Percentiles rank a stretch among this genome's conserved stretches.
Conservation (phyloP, 1,140 invertebrate species). For the Yoshiicerus persimilis region DNA sequence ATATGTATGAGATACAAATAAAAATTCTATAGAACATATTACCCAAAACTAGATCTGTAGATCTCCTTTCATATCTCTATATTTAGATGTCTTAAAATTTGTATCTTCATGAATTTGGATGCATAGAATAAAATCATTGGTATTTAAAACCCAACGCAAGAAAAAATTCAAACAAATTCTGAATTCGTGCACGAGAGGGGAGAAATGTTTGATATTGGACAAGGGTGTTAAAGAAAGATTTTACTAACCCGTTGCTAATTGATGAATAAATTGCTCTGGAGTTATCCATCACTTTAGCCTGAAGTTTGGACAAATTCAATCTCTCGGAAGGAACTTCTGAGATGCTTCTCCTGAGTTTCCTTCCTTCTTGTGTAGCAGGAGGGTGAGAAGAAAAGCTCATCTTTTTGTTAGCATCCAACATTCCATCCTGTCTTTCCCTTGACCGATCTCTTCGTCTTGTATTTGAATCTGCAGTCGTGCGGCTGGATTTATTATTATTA, state of each 20-base stretch:
- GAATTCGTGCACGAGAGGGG: no score
- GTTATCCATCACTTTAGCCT: conserved; percentile 32
- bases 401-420: background rate
- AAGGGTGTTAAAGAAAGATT: background rate
- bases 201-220: background rate
- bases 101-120: no score
- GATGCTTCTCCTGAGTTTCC: conserved; percentile 39
- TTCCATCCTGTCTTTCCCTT: background rate
- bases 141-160: no score
- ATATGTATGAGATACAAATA: no score
- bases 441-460: background rate
- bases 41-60: no score
- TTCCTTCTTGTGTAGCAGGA: background rate
- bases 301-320: conserved; percentile 33
- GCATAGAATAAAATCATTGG: no score
- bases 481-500: background rate
- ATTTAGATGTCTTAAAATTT: no score
- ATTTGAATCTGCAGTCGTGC: background rate
- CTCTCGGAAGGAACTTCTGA: conserved; percentile 40
- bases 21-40: no score
- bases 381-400: background rate
- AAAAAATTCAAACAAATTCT: no score
- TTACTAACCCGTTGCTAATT: conserved; percentile 40
- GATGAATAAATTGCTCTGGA: conserved; percentile 42
- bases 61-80: no score